Base-by-base conservation (phyloP, 2,113 vertebrate species). In the Amphiprion percula region DNA sequence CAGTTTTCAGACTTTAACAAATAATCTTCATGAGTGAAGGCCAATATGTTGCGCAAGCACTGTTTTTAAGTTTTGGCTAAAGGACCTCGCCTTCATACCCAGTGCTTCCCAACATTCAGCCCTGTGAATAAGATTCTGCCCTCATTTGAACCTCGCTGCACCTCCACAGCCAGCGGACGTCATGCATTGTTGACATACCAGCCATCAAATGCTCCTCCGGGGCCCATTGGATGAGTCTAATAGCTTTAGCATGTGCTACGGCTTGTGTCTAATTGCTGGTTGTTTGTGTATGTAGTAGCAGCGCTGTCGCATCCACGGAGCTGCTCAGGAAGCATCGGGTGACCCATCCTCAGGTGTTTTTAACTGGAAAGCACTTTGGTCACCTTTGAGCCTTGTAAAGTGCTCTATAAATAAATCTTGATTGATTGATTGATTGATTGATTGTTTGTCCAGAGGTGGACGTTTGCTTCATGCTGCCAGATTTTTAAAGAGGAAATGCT, bases 171-270 rank as follows among this genome's bases (percentile, higher is more conserved):
- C 2, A 87, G 72, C 68, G 59, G 82, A 87, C 80, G 84, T 87
- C 87, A 87, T 33, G 63, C 83, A 44, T 74, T 88, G 88, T 91
- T 79, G 73, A 83, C 90, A 81, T 85, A 79, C 77, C 69, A 85
- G 81, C 60, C 79, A 71, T 61, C 66, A 69, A 80, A 12, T 76
- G 46, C 84, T 95, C 96, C 95, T 60, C 86, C 93, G 95, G 95
- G 93, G 71, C 92, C 84, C 93, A 93, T 94, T 87, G 79, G 70
- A 84, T 90, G 87, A 49, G 53, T 63, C 23, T 96, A 95, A 97
- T 96, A 87, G 93, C 74, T 97, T 96, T 95, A 73, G 84, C 96
- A 96, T 96, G 95, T 96, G 95, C 89, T 81, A 77, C 68, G 77
- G 87, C 83, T 90, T 85, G 77, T 86, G 85, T 65, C 93, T 82